Evolutionary conservation across 2,888 invertebrate genomes (phyloP), one percentile per base, ranked within the genome.

Genomic region (Tromatobia lineatoria): DNA sequence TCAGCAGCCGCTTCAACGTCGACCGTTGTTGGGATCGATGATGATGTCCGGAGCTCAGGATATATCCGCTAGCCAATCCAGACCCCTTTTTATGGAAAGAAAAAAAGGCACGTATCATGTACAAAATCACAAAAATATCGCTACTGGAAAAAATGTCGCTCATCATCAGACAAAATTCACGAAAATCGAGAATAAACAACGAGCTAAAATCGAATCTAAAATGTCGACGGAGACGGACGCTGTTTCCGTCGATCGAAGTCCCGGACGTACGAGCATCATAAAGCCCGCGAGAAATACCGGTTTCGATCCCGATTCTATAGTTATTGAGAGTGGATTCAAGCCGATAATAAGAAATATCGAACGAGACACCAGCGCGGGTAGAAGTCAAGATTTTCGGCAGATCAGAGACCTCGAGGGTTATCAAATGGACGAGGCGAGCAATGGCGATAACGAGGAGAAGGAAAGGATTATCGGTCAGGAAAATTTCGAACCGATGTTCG

Each of bases 241-340:
- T 0, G 42, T 57, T 0, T 18, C n/a, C 34, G 29, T 59, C 0
- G 77, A 83, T 18, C 34, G 47, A 1, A 84, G 78, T 18, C 29
- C 20, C 18, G 42, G 70, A 11, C 45, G 67, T 7, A 25, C 52
- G 20, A 78, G 38, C 29, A 20, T 29, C 10, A 66, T 90, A 69
- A 91, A 91, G 47, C 91, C 91, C 3, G 97, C 97, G 0, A 93
- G 96, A 0, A 97, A 97, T 88, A 96, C 96, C 1, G 97, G 97
- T 0, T 98, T 98, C 88, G 96, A 97, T 91, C 97, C 97, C 0
- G 96, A 96, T 87, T 96, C 97, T 0, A 96, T 98, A 6, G 96
- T 97, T 0, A 96, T 98, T 15, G 98, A 98, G 94, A 96, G 97
- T 80, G 98, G 98, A 0, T 98, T 98, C 90, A 97, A 96, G 86